Percentiles rank a stretch among this genome's conserved stretches.
phyloP scores from a whole-genome alignment of 1,140 invertebrate genomes.

The Lepidotrigona ventralis region DNA sequence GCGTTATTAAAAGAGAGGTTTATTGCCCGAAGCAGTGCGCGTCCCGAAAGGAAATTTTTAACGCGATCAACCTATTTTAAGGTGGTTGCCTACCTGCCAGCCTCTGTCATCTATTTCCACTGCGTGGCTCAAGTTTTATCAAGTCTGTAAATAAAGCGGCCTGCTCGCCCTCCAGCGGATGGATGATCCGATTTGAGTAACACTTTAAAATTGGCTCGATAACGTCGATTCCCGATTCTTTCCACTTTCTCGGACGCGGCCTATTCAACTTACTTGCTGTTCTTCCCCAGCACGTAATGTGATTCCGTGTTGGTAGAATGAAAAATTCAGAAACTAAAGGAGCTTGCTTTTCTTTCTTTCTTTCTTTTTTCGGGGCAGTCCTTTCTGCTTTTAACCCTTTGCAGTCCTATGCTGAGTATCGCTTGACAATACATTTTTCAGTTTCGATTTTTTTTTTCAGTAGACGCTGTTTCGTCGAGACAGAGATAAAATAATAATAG shows the following conservation, averaged over 20 bases:
- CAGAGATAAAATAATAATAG: too few species aligned
- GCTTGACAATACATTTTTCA: too few species aligned
- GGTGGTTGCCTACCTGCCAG: slow-evolving; percentile 7
- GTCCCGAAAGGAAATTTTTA: slow-evolving; percentile 1
- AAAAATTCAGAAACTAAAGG: background rate
- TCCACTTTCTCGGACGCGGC: background rate
- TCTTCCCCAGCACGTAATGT: too few species aligned
- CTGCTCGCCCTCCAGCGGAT: slow-evolving; percentile 25
- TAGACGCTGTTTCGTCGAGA: too few species aligned
- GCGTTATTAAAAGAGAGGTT: slow-evolving; percentile 29
- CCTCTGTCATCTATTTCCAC: slow-evolving; percentile 49
- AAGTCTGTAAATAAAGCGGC: slow-evolving; percentile 55
- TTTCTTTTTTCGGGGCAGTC: too few species aligned
- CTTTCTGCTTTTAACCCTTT: too few species aligned
- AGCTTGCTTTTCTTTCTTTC: too few species aligned
- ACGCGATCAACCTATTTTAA: slow-evolving; percentile 54
- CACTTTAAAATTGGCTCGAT: slow-evolving; percentile 50
- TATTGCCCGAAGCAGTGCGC: slow-evolving; percentile 5
- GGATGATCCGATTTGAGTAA: slow-evolving; percentile 53
- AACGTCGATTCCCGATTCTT: slow-evolving; percentile 4
- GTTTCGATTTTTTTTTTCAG: too few species aligned
- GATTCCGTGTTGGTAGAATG: background rate
- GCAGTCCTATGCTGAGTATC: too few species aligned
- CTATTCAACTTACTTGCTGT: background rate
- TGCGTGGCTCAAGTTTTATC: slow-evolving; percentile 39